Percentiles rank a stretch among this genome's conserved stretches.
These are phyloP conservation scores for Euura lappo DNA, from an alignment of 1,140 invertebrate genomes.

Conservation along the genomic window DNA sequence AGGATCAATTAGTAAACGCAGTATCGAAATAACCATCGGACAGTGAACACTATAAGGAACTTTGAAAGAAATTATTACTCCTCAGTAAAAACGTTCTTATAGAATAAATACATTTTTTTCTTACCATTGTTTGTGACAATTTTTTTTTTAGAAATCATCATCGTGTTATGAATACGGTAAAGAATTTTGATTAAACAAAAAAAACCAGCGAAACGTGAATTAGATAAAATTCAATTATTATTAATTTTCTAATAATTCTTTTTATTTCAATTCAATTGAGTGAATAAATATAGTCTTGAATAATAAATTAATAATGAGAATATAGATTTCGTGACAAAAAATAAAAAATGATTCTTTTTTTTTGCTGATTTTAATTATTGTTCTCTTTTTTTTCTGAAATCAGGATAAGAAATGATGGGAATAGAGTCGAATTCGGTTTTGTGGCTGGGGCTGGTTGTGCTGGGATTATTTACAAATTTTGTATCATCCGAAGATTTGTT, in stretches of 20 bases:
- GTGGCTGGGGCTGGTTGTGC: neutral
- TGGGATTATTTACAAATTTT: constrained; percentile 8
- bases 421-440: neutral
- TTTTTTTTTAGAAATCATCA: too few species aligned
- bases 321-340: too few species aligned
- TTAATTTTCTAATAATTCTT: neutral
- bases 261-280: neutral
- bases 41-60: too few species aligned
- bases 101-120: too few species aligned
- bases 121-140: too few species aligned
- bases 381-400: neutral
- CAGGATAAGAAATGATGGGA: neutral
- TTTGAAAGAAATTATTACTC: too few species aligned
- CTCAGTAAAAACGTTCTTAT: too few species aligned
- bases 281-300: too few species aligned
- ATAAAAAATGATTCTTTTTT: neutral
- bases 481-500: constrained; percentile 35
- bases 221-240: neutral
- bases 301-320: too few species aligned
- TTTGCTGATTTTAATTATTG: neutral
- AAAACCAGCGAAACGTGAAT: neutral
- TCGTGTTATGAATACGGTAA: neutral
- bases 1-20: too few species aligned
- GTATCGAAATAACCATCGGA: too few species aligned
- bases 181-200: neutral